Base-by-base conservation (phyloP, 1,140 invertebrate species). In the Caenorhabditis latens region DNA sequence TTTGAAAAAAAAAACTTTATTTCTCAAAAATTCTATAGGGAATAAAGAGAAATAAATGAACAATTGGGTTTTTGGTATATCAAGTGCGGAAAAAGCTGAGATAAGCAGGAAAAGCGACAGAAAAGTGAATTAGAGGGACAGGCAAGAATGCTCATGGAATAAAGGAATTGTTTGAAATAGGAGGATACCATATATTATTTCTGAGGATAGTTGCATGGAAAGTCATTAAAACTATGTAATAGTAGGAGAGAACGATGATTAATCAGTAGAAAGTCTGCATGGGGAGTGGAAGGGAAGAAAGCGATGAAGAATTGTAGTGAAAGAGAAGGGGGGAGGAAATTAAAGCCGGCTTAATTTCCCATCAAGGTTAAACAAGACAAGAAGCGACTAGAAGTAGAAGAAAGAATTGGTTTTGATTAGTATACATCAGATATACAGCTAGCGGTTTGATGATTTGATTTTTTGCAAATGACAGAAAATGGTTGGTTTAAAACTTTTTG, bases 261-360 rank as follows among this genome's bases (percentile, higher is more conserved):
- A 58, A 58, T n/a, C 57, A 58, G 8, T 58, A n/a, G 21, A 58
- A 58, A 19, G 16, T n/a, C 8, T 58, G 21, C 13, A n/a, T 65
- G 24, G 63, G n/a, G n/a, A 1, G n/a, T 8, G 40, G 32, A 40
- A n/a, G 40, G 4, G 42, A 75, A 19, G 67, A 46, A 75, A 75
- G 67, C 43, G 67, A 48, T n/a, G 42, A 24, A 32, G 24, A 65
- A 40, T 16, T 46, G 43, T 75, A 46, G 67, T 14, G 21, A n/a
- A 14, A 46, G 67, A 75, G 46, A 75, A 42, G 46, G 19, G 19
- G 11, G 19, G 19, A 75, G 67, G 42, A 75, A 75, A 75, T 75
- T 75, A 75, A 75, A 75, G 67, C 67, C 43, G 67, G 67, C 43
- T 46, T 75, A 75, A 75, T 75, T 75, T 75, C 67, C 42, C 67